Base-by-base conservation (phyloP, 1,140 invertebrate genomes). In the Drosophila sp. region DNA sequence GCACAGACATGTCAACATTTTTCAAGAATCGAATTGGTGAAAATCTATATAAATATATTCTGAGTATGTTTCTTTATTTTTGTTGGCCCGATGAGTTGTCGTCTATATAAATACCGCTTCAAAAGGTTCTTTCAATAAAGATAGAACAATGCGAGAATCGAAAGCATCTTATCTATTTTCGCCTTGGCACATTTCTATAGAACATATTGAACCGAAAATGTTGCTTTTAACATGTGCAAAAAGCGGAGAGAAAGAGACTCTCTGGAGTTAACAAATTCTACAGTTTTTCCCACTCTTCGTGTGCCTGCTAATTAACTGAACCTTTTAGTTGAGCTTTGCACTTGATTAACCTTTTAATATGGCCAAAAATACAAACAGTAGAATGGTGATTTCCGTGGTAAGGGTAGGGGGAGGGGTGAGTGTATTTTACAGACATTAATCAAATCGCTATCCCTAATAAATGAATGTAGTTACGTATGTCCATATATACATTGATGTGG, bases 291-390 rank as follows among this genome's bases (percentile, higher is more conserved):
- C 40, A 58, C 57, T 44, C 63, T 41, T 66, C 10, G 44, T 70
- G 29, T 35, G 67, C 80, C 83, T 40, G 67, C 80, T 87, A 86
- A 86, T 86, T 86, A 87, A 65, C 60, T 66, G 62, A 71, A 77
- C 79, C 75, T 79, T 86, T 87, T 63, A 66, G 55, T 73, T 44
- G 75, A 69, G 75, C 80, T 73, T 86, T 83, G 72, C 79, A 81
- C 70, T 73, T 83, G 84, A 79, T 66, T 83, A 79, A 67, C 30
- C 67, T 72, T 66, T 72, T 67, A 71, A 75, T 75, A 69, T 50
- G 64, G 57, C 67, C 72, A 58, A 79, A 83, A 77, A 83, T 80
- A 87, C 72, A 67, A 65, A 70, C 54, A 76, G 60, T 61, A 5
- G 4, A 38, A 17, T 17, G 17, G 17, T 17, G 17, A 17, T 17